These are phyloP conservation scores for Gadopsis bispinosus DNA, from an alignment of 2,797 vertebrate species.

Conservation along the genomic window DNA sequence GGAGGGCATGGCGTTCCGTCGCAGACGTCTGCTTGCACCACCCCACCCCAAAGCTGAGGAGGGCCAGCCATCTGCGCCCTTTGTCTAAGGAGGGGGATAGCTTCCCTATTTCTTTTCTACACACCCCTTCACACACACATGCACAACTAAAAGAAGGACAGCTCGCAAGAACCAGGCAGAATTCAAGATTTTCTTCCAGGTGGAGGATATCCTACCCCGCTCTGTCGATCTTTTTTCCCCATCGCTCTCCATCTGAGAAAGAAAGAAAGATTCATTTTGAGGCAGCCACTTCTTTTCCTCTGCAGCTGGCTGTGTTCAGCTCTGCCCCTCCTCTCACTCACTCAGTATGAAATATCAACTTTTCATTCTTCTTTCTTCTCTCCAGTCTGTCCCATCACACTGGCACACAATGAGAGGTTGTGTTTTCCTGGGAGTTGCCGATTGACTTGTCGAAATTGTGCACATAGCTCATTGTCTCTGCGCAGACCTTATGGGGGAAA, in stretches of 20 bases:
- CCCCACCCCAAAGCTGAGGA: slow-evolving; percentile 76
- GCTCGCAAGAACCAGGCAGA: slow-evolving; percentile 19
- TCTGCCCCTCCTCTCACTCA: slow-evolving; percentile 43
- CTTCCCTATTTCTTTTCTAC: slow-evolving; percentile 64
- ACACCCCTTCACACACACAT: slow-evolving; percentile 53
- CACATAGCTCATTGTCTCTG: slow-evolving; percentile 78
- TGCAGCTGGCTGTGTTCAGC: slow-evolving; percentile 47
- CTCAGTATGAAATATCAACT: slow-evolving; percentile 73
- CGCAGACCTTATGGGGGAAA: slow-evolving; percentile 53
- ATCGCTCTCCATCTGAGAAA: slow-evolving; percentile 15
- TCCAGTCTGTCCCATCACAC: slow-evolving; percentile 57
- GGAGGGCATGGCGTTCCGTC: slow-evolving; percentile 75
- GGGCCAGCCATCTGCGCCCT: slow-evolving; percentile 85
- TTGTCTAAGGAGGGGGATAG: slow-evolving; percentile 79
- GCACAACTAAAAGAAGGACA: slow-evolving; percentile 43
- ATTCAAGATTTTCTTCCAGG: slow-evolving; percentile 49
- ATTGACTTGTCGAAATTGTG: slow-evolving; percentile 77
- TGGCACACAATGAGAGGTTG: slow-evolving; percentile 72
- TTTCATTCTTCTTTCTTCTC: slow-evolving; percentile 66
- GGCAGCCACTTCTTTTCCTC: slow-evolving; percentile 26
- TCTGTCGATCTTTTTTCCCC: slow-evolving; percentile 21
- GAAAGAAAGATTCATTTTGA: slow-evolving; percentile 16
- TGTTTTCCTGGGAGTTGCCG: slow-evolving; percentile 74
- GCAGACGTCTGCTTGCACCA: slow-evolving; percentile 77
- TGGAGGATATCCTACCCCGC: slow-evolving; percentile 27